A percentile compares a stretch with the other conserved stretches of the same genome.
These are phyloP conservation scores for Corythoichthys haematopterus DNA, from an alignment of 2,113 vertebrate species.

Conservation along the genomic window DNA sequence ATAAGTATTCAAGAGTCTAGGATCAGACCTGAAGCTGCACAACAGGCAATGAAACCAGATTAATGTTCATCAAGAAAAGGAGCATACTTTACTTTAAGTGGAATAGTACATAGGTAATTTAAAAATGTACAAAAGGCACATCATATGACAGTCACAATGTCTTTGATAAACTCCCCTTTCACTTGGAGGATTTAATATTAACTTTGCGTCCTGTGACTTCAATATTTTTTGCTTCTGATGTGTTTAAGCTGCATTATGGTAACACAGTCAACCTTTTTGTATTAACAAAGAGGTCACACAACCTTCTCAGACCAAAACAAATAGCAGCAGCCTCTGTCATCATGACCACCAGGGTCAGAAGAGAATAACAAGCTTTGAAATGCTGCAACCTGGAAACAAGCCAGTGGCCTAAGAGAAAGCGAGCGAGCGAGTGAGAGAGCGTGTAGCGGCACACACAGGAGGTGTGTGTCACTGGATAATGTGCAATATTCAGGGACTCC, in stretches of 20 bases:
- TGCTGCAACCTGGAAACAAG: neutral
- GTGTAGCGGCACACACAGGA: slow-evolving; percentile 1
- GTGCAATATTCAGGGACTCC: slow-evolving; percentile 14
- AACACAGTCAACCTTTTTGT: neutral
- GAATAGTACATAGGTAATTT: neutral
- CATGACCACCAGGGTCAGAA: slow-evolving; percentile 8
- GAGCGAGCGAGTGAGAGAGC: neutral
- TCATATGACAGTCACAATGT: neutral
- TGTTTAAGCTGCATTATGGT: neutral
- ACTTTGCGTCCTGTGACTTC: neutral
- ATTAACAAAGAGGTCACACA: slow-evolving; percentile 6
- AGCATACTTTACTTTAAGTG: no score
- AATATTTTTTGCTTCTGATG: neutral
- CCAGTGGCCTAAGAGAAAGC: slow-evolving; percentile 12
- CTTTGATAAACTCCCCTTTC: neutral
- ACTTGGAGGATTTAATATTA: neutral
- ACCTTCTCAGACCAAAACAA: slow-evolving; percentile 2
- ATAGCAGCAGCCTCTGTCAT: slow-evolving; percentile 24
- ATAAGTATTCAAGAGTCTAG: no score
- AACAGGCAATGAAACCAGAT: no score
- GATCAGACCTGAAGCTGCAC: no score
- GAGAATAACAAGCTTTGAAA: slow-evolving; percentile 10
- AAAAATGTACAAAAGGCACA: neutral
- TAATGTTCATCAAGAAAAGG: no score
- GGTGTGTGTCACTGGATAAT: slow-evolving; percentile 25